These are phyloP conservation scores for Listrodromus nycthemerus DNA, from an alignment of 2,888 invertebrate species.

Conservation along the genomic window DNA sequence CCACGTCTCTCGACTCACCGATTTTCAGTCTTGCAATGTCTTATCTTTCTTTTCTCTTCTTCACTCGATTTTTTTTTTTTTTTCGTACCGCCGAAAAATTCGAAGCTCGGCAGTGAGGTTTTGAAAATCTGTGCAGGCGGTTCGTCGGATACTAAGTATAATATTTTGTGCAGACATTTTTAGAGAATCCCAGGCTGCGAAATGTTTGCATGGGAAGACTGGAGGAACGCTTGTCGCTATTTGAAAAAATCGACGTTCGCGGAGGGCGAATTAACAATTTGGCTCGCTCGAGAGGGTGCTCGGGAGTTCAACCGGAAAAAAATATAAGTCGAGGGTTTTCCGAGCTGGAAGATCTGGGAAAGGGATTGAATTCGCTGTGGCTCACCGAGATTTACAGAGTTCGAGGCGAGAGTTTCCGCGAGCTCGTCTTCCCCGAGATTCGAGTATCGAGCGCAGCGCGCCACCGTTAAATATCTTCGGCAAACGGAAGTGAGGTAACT, in stretches of 20 bases:
- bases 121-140: too few species aligned
- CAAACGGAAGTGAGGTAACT: conserved; percentile 79
- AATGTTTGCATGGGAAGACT: not conserved
- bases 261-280: conserved; percentile 6
- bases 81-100: too few species aligned
- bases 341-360: not conserved
- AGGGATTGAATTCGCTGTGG: not conserved
- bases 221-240: not conserved
- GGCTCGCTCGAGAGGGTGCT: not conserved
- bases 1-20: not conserved
- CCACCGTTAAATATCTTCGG: conserved; percentile 78
- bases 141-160: too few species aligned
- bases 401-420: not conserved
- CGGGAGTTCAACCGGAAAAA: conserved; percentile 8
- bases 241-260: not conserved
- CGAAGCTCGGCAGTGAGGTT: too few species aligned
- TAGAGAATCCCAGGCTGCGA: not conserved
- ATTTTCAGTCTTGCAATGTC: not conserved
- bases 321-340: not conserved
- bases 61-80: too few species aligned
- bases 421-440: not conserved
- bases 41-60: too few species aligned
- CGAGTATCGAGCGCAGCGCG: conserved; percentile 71
- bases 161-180: too few species aligned
- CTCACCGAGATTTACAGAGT: conserved; percentile 15